Evolutionary conservation across 92 coral and sea anemone species (phyloP).

Genomic region (Ricordea florida): DNA sequence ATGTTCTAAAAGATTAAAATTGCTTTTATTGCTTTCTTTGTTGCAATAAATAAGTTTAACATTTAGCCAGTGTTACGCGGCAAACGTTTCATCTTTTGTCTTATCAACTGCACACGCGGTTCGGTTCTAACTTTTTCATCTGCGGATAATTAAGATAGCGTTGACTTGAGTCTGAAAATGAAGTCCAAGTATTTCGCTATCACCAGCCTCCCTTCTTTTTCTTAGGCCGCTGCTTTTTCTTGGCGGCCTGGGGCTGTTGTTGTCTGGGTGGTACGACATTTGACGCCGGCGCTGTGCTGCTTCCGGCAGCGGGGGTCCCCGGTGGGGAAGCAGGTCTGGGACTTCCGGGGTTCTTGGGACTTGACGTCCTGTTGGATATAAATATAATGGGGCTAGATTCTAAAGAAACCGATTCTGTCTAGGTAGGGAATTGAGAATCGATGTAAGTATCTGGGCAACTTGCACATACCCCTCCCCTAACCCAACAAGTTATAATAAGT

Average conservation of each 20-base stretch:
- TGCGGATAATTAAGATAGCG: background rate
- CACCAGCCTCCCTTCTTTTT: slow-evolving; percentile 95
- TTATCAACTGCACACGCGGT: too few species aligned
- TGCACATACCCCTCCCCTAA: too few species aligned
- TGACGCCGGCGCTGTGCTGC: slow-evolving; percentile 57
- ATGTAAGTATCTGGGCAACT: too few species aligned
- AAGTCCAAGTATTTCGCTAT: background rate
- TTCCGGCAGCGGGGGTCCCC: slow-evolving; percentile 82
- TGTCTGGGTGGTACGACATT: slow-evolving; percentile 96
- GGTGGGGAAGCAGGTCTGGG: slow-evolving; percentile 92
- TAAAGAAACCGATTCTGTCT: too few species aligned
- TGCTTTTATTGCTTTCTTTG: too few species aligned
- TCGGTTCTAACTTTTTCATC: background rate
- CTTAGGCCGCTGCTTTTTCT: slow-evolving; percentile 95
- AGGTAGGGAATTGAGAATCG: too few species aligned
- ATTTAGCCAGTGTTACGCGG: too few species aligned
- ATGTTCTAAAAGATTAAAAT: too few species aligned
- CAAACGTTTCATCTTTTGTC: too few species aligned
- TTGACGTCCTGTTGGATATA: slow-evolving; percentile 44
- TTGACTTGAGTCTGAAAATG: background rate
- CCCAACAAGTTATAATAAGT: too few species aligned
- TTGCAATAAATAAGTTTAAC: too few species aligned
- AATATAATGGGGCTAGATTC: too few species aligned
- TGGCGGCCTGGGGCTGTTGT: slow-evolving; percentile 98
- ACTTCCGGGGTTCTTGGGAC: slow-evolving; percentile 83